Evolutionary conservation across 2,888 invertebrate genomes (phyloP).

Genomic region (Nebria brevicollis): DNA sequence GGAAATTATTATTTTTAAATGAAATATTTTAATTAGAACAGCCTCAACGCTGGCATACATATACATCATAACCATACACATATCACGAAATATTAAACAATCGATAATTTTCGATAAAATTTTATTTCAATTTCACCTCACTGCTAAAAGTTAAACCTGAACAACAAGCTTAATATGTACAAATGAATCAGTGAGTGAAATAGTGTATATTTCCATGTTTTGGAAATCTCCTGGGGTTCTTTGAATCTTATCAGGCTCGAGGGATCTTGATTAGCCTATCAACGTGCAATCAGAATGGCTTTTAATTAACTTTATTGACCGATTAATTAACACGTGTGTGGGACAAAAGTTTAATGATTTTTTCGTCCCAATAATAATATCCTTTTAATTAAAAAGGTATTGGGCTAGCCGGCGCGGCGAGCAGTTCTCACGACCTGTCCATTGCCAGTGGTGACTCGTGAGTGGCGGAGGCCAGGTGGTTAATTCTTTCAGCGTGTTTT

Average conservation of each 20-base stretch:
- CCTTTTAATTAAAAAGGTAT: constrained; percentile 44
- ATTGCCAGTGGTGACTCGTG: constrained; percentile 10
- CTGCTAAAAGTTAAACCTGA: no score
- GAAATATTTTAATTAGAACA: no score
- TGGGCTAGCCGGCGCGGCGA: constrained; percentile 13
- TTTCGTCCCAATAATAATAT: constrained; percentile 41
- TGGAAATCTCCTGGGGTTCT: not conserved
- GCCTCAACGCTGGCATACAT: no score
- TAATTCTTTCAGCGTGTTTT: constrained; percentile 12
- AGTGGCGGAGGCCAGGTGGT: constrained; percentile 3
- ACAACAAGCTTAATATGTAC: no score
- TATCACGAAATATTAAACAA: no score
- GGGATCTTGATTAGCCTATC: constrained; percentile 43
- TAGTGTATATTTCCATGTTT: not conserved
- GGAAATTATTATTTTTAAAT: no score
- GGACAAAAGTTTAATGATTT: constrained; percentile 40
- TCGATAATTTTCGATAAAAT: no score
- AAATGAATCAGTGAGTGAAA: no score
- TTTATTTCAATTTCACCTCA: no score
- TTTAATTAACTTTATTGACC: constrained; percentile 47
- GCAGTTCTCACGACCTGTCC: constrained; percentile 36
- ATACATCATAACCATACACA: no score
- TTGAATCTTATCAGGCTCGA: constrained; percentile 3
- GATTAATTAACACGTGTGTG: constrained; percentile 44
- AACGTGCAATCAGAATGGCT: constrained; percentile 38